Evolutionary conservation across 2,888 invertebrate species (phyloP).

Genomic region (Cerastis leucographa): DNA sequence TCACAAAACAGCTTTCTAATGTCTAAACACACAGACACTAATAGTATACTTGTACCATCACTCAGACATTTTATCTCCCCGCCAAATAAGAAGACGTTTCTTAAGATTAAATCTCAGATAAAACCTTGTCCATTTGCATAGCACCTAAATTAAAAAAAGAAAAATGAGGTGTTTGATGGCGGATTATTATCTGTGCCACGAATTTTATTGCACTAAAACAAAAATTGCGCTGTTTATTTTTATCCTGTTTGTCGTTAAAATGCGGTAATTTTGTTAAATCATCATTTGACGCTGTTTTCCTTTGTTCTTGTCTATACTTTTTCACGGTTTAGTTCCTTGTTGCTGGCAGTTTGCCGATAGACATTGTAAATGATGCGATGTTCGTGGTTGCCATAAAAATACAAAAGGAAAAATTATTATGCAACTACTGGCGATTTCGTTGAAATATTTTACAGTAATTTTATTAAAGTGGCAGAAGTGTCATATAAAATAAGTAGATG

Average conservation of each 20-base stretch:
- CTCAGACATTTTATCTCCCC: conserved; percentile 70
- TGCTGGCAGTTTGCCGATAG: conserved; percentile 44
- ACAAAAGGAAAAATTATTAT: conserved; percentile 30
- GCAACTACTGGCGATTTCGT: conserved; percentile 33
- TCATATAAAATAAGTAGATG: conserved; percentile 53
- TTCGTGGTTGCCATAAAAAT: conserved; percentile 39
- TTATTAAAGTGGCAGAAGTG: conserved; percentile 46
- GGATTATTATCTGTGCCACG: conserved; percentile 65
- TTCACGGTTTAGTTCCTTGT: conserved; percentile 42
- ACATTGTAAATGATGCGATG: conserved; percentile 33
- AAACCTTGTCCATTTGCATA: conserved; percentile 74
- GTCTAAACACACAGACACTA: conserved; percentile 64
- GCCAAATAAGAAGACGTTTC: conserved; percentile 72
- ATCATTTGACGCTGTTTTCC: conserved; percentile 33
- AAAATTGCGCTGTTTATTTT: conserved; percentile 49
- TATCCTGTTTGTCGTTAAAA: conserved; percentile 47
- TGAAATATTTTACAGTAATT: conserved; percentile 39
- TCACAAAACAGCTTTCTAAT: conserved; percentile 62
- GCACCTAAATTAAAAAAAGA: conserved; percentile 72
- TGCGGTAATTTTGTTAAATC: conserved; percentile 41
- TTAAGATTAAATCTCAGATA: conserved; percentile 70
- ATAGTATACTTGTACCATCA: conserved; percentile 68
- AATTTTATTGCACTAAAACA: conserved; percentile 50
- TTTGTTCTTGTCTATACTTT: conserved; percentile 45
- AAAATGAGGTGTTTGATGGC: conserved; percentile 72